phyloP scores from a whole-genome alignment of 2,888 invertebrate genomes.

The Ferrisia virgata region DNA sequence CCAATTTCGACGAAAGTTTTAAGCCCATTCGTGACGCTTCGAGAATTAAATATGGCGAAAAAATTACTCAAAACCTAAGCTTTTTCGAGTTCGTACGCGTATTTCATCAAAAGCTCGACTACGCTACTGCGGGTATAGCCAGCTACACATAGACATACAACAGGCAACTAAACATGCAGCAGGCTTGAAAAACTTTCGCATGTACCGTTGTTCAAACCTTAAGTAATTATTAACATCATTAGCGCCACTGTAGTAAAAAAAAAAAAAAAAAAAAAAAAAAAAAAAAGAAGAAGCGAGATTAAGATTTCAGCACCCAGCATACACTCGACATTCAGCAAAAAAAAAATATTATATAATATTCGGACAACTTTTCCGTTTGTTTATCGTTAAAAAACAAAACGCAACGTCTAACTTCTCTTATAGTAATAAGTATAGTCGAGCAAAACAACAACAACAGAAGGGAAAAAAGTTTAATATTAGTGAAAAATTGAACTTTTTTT shows the following conservation, averaged over 20 bases:
- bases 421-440: too few species aligned
- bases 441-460: neutral
- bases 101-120: neutral
- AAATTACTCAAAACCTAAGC: neutral
- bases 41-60: neutral
- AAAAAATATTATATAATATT: neutral
- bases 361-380: neutral
- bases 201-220: neutral
- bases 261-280: neutral
- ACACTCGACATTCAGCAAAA: neutral
- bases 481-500: conserved; percentile 3
- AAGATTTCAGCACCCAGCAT: neutral
- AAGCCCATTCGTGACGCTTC: neutral
- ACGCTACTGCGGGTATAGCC: neutral
- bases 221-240: conserved; percentile 16
- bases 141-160: neutral
- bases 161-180: neutral
- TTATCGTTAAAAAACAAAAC: conserved; percentile 16
- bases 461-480: neutral
- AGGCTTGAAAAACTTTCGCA: neutral
- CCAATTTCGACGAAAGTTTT: conserved; percentile 6
- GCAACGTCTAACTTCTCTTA: neutral
- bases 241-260: neutral
- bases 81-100: neutral
- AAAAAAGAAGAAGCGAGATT: neutral